Percentiles rank a stretch among this genome's conserved stretches.
Conservation (phyloP, 1,140 invertebrate species). For the Aphis gossypii region DNA sequence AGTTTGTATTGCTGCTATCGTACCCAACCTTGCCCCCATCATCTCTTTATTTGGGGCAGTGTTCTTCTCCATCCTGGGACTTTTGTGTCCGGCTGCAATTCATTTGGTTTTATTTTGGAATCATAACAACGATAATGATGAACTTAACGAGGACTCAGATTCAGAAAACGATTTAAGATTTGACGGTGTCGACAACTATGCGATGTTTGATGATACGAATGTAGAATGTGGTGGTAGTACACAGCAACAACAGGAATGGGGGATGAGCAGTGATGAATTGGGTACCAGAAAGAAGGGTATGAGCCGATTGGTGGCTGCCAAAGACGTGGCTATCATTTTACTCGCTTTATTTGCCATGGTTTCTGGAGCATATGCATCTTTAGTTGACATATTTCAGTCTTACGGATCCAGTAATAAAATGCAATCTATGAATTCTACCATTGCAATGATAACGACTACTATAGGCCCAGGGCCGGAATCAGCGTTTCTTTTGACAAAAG, state of each 20-base stretch:
- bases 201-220: not conserved
- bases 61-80: conserved; percentile 87
- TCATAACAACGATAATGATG: conserved; percentile 70
- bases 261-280: not conserved
- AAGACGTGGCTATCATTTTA: conserved; percentile 70
- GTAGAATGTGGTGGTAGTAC: too few relatives aligned
- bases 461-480: not conserved
- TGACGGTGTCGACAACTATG: not conserved
- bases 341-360: conserved; percentile 72
- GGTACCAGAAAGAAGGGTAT: conserved; percentile 70
- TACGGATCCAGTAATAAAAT: not conserved
- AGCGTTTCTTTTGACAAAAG: not conserved
- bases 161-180: not conserved
- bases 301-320: conserved; percentile 71
- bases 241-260: not conserved
- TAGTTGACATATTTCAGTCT: conserved; percentile 68
- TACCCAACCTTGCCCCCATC: conserved; percentile 88
- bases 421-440: not conserved
- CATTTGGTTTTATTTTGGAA: conserved; percentile 84
- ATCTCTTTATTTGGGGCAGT: conserved; percentile 93
- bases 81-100: conserved; percentile 91
- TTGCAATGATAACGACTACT: not conserved
- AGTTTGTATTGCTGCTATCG: conserved; percentile 79
- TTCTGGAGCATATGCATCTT: conserved; percentile 72
- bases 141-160: conserved; percentile 58